Evolutionary conservation across 2,797 vertebrate genomes (phyloP).

Genomic region (Apogon hyalosoma): DNA sequence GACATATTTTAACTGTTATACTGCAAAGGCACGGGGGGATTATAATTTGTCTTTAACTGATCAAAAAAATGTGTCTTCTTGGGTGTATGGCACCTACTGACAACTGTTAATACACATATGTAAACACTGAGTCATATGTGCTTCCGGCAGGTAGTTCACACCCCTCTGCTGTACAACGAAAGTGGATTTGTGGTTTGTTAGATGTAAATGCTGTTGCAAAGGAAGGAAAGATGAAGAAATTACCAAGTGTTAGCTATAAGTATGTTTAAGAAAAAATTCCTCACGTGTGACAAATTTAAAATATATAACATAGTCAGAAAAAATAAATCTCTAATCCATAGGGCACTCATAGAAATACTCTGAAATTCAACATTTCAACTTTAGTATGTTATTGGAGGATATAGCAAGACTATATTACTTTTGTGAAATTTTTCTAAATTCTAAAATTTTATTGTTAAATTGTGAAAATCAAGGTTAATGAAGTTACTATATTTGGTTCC

Average conservation of each 20-base stretch:
- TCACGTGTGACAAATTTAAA: not conserved
- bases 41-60: not conserved
- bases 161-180: constrained; percentile 8
- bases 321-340: too few species aligned
- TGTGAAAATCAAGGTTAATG: too few species aligned
- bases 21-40: not conserved
- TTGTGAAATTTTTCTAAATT: too few species aligned
- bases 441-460: too few species aligned
- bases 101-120: constrained; percentile 35
- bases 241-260: not conserved
- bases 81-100: constrained; percentile 14
- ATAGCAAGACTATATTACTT: too few species aligned
- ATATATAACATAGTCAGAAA: too few species aligned
- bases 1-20: not conserved
- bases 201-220: constrained; percentile 15
- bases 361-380: too few species aligned
- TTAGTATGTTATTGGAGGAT: too few species aligned
- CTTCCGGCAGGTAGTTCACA: constrained; percentile 24
- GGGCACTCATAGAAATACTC: too few species aligned
- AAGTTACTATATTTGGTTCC: too few species aligned
- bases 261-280: too few species aligned
- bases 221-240: not conserved
- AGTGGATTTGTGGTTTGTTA: constrained; percentile 25
- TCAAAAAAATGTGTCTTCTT: not conserved
- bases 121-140: constrained; percentile 62